Base-by-base conservation (phyloP, 2,888 invertebrate species). In the Idaea straminata region DNA sequence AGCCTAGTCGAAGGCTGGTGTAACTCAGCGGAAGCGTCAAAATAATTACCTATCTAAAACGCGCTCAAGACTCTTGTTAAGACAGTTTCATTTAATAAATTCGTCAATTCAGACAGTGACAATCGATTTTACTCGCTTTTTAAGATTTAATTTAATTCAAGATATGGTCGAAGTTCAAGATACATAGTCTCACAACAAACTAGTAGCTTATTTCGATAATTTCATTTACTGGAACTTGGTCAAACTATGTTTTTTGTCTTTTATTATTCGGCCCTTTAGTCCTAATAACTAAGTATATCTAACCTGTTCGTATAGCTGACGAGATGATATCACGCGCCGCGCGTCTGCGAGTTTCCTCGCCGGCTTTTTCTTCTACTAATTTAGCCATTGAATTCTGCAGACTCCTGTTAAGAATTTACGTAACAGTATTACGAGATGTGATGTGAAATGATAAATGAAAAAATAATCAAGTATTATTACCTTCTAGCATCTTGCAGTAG, bases 271-370 rank as follows among this genome's bases (percentile, higher is more conserved):
- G 25, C 1, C 25, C 3, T 57, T 57, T 15, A 5, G 57, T 3
- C 15, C 57, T 57, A 57, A 15, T 57, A 57, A 15, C 10, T 57
- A 15, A 57, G 57, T 57, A 57, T 57, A 5, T 57, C 69, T 71
- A 74, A 91, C 92, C 92, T 69, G 92, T 91, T 69, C 91, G 94
- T 79, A 96, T 95, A 75, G 95, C 96, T 82, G 95, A 94, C 71
- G 96, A 95, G 72, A 96, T 96, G 77, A 96, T 95, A 80, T 95
- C 95, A 64, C 96, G 94, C 1, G 96, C 96, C 75, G 95, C 95
- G 80, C 95, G 95, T 61, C 95, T 90, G 63, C 91, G 83, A 64
- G 74, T 77, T 83, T 93, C 83, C 89, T 95, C 85, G 85, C 93
- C 91, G 15, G 86, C 83, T 71, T 89, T 91, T 74, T 92, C 93